Base-by-base conservation (phyloP, 2,888 invertebrate species). In the Zeuzera pyrina region DNA sequence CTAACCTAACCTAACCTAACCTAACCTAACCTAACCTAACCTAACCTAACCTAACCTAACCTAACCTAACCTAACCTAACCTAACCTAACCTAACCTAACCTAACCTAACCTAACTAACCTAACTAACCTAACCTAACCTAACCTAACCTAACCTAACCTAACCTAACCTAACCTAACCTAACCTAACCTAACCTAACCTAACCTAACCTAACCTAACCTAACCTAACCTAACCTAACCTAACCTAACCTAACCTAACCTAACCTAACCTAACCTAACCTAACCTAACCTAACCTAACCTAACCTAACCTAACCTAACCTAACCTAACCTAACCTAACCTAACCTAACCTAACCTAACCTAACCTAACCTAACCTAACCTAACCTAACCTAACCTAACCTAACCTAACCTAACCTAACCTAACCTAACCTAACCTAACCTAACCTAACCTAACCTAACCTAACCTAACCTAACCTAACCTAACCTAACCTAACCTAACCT, bases 101-200 rank as follows among this genome's bases (percentile, higher is more conserved):
- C 28, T 28, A 33, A 27, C 32, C 28, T 28, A 33, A 27, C 32
- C 28, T 28, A 33, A 28, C 33, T 33, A 33, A 33, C 33, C 33
- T 33, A 33, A 33, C 33, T 39, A 39, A 39, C 39, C 39, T 39
- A 39, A 39, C 39, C 39, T 39, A 39, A 35, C 36, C 39, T 33
- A 39, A 39, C 38, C 38, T 39, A 39, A 35, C 38, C 38, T 39
- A 39, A 35, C 38, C 30, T 30, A 36, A 33, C 36, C 33, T 33
- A 36, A 33, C 36, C 33, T 30, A 33, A 33, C 36, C 36, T 33
- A 36, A 33, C 36, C 33, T 33, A 36, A 36, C 36, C 36, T 36
- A 36, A 36, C 36, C 36, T 33, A 33, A 36, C 36, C 36, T 33
- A 36, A 33, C 36, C 33, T 33, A 36, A 36, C 36, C 36, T 36